Evolutionary conservation across 2,888 invertebrate species (phyloP).

Genomic region (Metallyticus violacea): DNA sequence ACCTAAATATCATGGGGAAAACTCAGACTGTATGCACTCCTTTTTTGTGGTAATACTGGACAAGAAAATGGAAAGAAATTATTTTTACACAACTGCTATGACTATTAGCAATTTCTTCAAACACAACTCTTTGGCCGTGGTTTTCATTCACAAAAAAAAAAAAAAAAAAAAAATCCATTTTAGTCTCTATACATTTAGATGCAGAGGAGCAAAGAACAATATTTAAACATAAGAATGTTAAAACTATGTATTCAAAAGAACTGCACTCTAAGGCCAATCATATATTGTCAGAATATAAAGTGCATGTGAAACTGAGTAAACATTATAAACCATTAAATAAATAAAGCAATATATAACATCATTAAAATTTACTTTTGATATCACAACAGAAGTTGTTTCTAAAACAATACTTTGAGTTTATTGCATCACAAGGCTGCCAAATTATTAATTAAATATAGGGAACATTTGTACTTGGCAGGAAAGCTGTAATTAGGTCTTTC

Average conservation of each 20-base stretch:
- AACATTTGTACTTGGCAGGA: conserved; percentile 31
- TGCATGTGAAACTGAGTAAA: background rate
- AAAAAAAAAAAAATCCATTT: background rate
- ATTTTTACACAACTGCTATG: too few species aligned
- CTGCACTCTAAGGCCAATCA: background rate
- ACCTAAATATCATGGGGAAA: background rate
- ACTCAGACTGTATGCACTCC: too few species aligned
- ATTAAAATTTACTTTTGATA: background rate
- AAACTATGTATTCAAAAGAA: background rate
- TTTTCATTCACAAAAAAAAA: background rate
- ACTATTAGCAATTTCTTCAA: background rate
- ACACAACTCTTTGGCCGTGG: background rate
- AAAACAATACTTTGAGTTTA: conserved; percentile 2
- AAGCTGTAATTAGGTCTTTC: conserved; percentile 6
- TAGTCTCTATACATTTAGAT: background rate
- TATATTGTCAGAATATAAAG: background rate
- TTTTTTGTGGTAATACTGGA: background rate
- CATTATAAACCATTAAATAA: background rate
- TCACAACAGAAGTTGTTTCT: background rate
- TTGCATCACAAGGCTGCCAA: conserved; percentile 32
- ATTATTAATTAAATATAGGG: conserved; percentile 19
- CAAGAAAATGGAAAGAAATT: background rate
- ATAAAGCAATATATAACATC: background rate
- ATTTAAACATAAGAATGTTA: background rate
- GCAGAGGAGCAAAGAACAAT: background rate